Evolutionary conservation across 2,113 vertebrate genomes (phyloP).

Genomic region (Entelurus aequoreus): DNA sequence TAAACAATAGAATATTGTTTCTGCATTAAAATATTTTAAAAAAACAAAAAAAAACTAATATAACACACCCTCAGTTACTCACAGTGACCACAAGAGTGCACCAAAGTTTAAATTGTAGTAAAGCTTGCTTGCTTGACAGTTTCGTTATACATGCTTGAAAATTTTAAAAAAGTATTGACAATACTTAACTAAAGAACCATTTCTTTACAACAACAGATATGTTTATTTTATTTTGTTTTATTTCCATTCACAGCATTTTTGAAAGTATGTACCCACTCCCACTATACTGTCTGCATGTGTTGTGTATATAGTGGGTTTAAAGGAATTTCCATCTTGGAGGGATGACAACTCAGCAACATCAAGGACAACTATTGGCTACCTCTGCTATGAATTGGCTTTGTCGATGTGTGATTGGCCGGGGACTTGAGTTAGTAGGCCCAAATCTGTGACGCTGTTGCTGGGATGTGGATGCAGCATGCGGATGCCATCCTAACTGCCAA

Average conservation of each 20-base stretch:
- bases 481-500: slow-evolving; percentile 45
- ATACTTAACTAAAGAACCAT: background rate
- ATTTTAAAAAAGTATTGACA: background rate
- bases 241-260: background rate
- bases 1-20: too few relatives aligned
- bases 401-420: slow-evolving; percentile 45
- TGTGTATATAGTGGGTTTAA: slow-evolving; percentile 54
- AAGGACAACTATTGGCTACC: slow-evolving; percentile 42
- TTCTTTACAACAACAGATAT: background rate
- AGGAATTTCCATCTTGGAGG: slow-evolving; percentile 58
- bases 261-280: background rate
- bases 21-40: too few relatives aligned
- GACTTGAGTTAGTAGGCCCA: slow-evolving; percentile 36
- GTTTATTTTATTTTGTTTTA: background rate
- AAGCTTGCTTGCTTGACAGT: background rate
- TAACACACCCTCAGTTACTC: background rate
- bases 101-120: slow-evolving; percentile 17
- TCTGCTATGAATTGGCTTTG: slow-evolving; percentile 39
- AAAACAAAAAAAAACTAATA: background rate
- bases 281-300: slow-evolving; percentile 19
- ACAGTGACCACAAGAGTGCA: slow-evolving; percentile 37
- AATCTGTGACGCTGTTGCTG: slow-evolving; percentile 64
- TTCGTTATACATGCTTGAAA: background rate
- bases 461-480: slow-evolving; percentile 52
- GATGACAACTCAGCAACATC: slow-evolving; percentile 26